phyloP scores from a whole-genome alignment of 2,113 vertebrate species.

The Lichenostomus cassidix region DNA sequence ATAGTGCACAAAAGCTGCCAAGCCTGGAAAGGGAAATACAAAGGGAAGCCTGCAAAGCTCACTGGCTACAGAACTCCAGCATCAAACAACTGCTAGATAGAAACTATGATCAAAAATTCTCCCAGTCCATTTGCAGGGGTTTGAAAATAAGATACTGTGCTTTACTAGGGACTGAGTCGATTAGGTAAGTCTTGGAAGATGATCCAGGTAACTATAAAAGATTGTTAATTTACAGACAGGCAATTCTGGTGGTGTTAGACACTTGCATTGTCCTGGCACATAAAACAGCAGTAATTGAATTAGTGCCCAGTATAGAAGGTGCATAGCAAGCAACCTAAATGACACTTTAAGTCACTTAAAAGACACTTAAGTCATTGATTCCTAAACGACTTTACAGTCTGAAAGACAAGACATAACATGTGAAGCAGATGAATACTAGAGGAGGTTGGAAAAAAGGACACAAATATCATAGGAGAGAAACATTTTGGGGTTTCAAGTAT shows the following conservation, averaged over 20 bases:
- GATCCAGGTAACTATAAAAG: background rate
- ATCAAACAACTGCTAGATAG: slow-evolving; percentile 11
- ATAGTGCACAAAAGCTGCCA: background rate
- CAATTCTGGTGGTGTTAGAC: background rate
- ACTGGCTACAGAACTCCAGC: background rate
- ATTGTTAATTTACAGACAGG: background rate
- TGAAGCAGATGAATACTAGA: background rate
- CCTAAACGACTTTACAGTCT: background rate
- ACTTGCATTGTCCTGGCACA: background rate
- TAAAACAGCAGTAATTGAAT: background rate
- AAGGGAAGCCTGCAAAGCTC: background rate
- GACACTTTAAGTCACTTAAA: background rate
- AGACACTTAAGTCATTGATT: background rate
- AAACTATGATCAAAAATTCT: background rate
- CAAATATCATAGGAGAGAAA: background rate
- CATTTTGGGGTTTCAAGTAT: background rate
- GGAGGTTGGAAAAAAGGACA: background rate
- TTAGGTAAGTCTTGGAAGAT: background rate
- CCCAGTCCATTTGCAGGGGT: background rate
- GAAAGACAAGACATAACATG: background rate
- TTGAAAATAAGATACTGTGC: background rate
- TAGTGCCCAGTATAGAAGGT: background rate
- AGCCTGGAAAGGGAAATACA: background rate
- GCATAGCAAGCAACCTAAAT: background rate
- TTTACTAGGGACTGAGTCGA: background rate